Evolutionary conservation across 2,113 vertebrate species (phyloP), one percentile per base, ranked within the genome.

Genomic region (Podarcis muralis): DNA sequence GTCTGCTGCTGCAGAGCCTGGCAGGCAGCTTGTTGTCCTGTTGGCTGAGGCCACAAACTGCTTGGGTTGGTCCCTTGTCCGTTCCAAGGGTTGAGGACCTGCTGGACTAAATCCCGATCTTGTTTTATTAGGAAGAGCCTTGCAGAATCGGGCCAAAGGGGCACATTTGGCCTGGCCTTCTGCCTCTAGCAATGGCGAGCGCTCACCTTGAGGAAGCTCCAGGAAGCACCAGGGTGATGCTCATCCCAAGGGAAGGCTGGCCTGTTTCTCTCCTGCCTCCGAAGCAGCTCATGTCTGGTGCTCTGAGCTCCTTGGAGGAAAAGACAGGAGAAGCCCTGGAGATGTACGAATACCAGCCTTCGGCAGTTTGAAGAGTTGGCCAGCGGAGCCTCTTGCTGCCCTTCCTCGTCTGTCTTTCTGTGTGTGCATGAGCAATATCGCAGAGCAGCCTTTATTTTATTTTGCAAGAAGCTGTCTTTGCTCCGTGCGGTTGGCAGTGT

Each of bases 21-120:
- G 53, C 3, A 27, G 25, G 27, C 1, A 25, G 6, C 22, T 2
- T 16, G 30, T 4, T 16, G 30, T 9, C 79, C 7, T 30, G 18
- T 1, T 27, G 48, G 53, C 53, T 1, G 53, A n/a, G 16, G 35
- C 35, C 59, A 12, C 37, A 5, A 15, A 15, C 0, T 0, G 16
- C 23, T 11, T 27, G 23, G 22, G 4, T 16, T 25, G 32, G 25
- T 43, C 20, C n/a, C 81, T 37, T 82, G 6, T 27, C 27, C 11
- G 2, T 35, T 13, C 3, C 15, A 3, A 6, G 16, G 40, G 13
- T 25, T 65, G 6, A 48, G 12, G 27, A 23, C 30, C 1, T 23
- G 18, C 3, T 22, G 16, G 8, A 4, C 4, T 35, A n/a, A 9
- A 65, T n/a, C 48, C 78, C 8, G 48, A 18, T 18, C 78, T 20